Conservation (phyloP, 2,113 vertebrate genomes). For the Protobothrops flavoviridis region DNA sequence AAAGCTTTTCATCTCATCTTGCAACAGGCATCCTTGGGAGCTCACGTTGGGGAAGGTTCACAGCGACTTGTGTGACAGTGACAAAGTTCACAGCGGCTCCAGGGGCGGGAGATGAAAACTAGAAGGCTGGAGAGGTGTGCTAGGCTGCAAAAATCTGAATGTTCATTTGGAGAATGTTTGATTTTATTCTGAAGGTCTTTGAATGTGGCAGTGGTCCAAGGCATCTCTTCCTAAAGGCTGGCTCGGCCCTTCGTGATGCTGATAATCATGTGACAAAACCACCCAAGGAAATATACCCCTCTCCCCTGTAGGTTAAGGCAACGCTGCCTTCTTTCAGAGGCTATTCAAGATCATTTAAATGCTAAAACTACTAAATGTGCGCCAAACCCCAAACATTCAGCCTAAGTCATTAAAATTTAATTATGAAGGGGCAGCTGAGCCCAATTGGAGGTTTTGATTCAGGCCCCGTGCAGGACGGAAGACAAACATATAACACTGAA, state of each 20-base stretch:
- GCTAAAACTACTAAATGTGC: conserved; percentile 69
- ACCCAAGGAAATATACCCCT: conserved; percentile 36
- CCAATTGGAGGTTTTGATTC: conserved; percentile 60
- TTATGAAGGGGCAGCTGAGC: conserved; percentile 80
- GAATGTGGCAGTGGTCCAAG: rapidly evolving
- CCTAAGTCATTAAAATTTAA: conserved; percentile 76
- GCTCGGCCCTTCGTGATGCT: not conserved
- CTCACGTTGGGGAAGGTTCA: not conserved
- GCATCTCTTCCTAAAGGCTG: not conserved
- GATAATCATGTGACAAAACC: not conserved
- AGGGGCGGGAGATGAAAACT: not conserved
- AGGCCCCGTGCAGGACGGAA: conserved; percentile 57
- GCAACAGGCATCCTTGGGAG: not conserved
- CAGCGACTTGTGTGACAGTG: not conserved
- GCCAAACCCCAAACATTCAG: conserved; percentile 76
- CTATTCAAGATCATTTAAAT: conserved; percentile 69
- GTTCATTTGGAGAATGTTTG: rapidly evolving
- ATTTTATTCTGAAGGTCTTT: rapidly evolving
- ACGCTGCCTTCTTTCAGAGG: conserved; percentile 40
- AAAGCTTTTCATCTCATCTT: not conserved
- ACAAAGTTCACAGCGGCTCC: not conserved
- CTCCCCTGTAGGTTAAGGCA: not conserved
- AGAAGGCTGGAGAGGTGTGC: rapidly evolving
- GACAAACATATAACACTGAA: conserved; percentile 28
- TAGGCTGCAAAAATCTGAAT: rapidly evolving